Base-by-base conservation (phyloP, 2,113 vertebrate genomes). In the Crotophaga sulcirostris region DNA sequence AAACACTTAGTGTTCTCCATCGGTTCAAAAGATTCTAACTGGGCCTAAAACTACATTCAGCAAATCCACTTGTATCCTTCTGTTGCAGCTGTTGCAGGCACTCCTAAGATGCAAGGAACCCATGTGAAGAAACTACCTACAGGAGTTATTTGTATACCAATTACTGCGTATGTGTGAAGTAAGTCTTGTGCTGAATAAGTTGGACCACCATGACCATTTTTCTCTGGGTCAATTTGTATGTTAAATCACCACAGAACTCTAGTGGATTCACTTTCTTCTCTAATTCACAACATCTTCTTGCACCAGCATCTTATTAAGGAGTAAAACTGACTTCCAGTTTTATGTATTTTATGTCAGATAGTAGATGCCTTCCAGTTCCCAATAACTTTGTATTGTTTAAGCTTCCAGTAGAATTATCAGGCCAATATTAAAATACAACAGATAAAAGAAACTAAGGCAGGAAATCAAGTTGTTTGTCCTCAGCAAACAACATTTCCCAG, bases 1-100 rank as follows among this genome's bases (percentile, higher is more conserved):
- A 80, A 80, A 66, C 58, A 54, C 26, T 55, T 83, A 29, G 19
- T 25, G 55, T 29, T 84, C 77, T 84, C 69, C 36, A 74, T 62
- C 34, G 73, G 69, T 56, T 63, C 25, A 31, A 56, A 81, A 83
- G 45, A 62, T 34, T 56, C 52, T 59, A 89, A 75, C 28, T 23
- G 24, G 28, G 36, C 34, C 51, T 94, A 87, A 73, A 34, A 42
- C 51, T 59, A 44, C 15, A 38, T 59, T 34, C 78, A 72, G 64
- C 51, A 84, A 85, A 90, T 45, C 36, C 68, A 56, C 11, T 87
- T 87, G 97, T 87, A 94, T 86, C 75, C 72, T 87, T 80, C 83
- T 74, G 49, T 76, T 89, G 69, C 76, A 84, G 36, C 40, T 73
- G 36, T 4, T 56, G 44, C n/a, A 87, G n/a, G 45, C n/a, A 34